phyloP scores from a whole-genome alignment of 2,113 vertebrate genomes.

The Tretioscincus oriximinensis region DNA sequence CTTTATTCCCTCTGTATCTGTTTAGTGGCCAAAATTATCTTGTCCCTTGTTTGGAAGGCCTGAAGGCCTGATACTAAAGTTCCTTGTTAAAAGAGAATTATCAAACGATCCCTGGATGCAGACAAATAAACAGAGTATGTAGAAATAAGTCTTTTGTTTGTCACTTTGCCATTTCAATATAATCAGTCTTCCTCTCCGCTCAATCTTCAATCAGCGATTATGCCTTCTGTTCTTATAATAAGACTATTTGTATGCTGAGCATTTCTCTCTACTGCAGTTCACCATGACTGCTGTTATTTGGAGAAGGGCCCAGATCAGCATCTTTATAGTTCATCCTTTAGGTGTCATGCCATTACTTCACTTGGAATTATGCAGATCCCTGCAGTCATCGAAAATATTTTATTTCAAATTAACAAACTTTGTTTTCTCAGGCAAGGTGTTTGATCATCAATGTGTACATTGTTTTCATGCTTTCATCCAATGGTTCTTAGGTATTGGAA shows the following conservation, averaged over 20 bases:
- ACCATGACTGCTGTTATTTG: background rate
- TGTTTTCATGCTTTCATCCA: conserved; percentile 43
- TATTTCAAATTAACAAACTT: conserved; percentile 3
- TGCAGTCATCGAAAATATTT: conserved; percentile 16
- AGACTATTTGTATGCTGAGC: conserved; percentile 6
- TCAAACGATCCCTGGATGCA: background rate
- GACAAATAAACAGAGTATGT: background rate
- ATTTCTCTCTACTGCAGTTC: background rate
- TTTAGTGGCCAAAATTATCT: background rate
- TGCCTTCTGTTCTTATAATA: conserved; percentile 17
- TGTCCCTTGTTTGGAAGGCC: too few relatives aligned
- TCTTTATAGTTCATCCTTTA: background rate
- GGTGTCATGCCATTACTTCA: conserved; percentile 14
- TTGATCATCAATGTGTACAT: conserved; percentile 16
- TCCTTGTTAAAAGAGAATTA: background rate
- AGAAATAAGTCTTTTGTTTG: background rate
- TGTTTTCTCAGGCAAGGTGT: conserved; percentile 20
- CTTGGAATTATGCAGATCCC: conserved; percentile 32
- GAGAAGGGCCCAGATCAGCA: background rate
- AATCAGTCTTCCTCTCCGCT: background rate
- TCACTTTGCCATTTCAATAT: background rate
- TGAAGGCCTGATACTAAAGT: too few relatives aligned
- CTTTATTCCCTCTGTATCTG: background rate
- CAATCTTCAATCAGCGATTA: accelerated
- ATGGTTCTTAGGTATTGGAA: conserved; percentile 16